Base-by-base conservation (phyloP, 2,888 invertebrate species). In the Frankliniella fusca region DNA sequence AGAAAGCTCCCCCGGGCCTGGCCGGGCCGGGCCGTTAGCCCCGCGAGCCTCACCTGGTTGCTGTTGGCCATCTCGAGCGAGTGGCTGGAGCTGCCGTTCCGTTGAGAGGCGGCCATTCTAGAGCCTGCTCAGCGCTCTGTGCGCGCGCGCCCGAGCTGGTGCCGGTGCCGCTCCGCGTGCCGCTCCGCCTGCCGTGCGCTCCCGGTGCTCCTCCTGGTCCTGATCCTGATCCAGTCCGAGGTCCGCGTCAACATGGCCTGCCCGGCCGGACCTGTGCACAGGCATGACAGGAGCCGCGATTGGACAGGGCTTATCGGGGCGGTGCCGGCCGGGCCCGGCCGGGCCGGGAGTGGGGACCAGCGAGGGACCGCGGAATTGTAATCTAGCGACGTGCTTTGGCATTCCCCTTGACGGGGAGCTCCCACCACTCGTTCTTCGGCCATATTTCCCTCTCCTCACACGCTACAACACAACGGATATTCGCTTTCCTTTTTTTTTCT, bases 21-120 rank as follows among this genome's bases (percentile, higher is more conserved):
- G 50, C 50, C 50, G 15, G 9, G 9, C 50, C 50, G 50, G 15
- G 15, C 50, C 9, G 9, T 54, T 18, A 15, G 3, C 18, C 54
- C 15, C 38, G 38, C 38, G 38, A 38, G 38, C 38, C 70, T 70
- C 70, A 70, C 70, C 70, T 70, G 70, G 70, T 70, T 70, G 70
- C 70, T 70, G 70, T 23, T 70, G 70, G 70, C 70, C 70, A 70
- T 70, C 70, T 70, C 70, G n/a, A 70, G 70, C 11, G n/a, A n/a
- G 70, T 70, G 70, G 70, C 70, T 70, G 70, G 70, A 70, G 70
- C 11, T 23, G n/a, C 70, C 70, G 70, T 70, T 70, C 11, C 70
- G 70, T 12, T 54, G 54, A 2, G 38, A 38, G 38, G 38, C 38
- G 38, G 38, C 38, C 38, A 38, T 38, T 38, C 38, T 38, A 38